These are phyloP conservation scores for Amblyteles armatorius DNA, from an alignment of 2,888 invertebrate species.

Conservation along the genomic window DNA sequence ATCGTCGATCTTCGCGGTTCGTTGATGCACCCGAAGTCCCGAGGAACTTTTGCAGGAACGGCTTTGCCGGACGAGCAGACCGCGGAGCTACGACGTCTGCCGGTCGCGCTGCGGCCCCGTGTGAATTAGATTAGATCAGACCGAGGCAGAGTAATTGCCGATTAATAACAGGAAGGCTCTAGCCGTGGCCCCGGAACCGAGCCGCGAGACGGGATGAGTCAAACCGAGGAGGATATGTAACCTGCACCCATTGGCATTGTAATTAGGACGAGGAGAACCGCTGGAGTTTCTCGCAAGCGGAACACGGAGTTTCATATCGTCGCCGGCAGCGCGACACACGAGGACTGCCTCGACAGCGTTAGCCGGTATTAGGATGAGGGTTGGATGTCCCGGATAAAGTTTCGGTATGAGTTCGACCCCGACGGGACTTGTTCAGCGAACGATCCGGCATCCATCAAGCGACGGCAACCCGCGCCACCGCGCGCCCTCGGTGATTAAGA, in stretches of 20 bases:
- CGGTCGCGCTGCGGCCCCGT: slow-evolving; percentile 29
- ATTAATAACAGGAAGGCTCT: slow-evolving; percentile 79
- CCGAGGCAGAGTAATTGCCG: slow-evolving; percentile 79
- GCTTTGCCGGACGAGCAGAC: slow-evolving; percentile 70
- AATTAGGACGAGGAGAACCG: slow-evolving; percentile 76
- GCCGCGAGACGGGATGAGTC: neutral
- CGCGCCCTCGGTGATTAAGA: slow-evolving; percentile 76
- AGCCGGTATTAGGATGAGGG: slow-evolving; percentile 26
- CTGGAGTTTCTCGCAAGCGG: slow-evolving; percentile 14
- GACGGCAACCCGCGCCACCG: slow-evolving; percentile 40
- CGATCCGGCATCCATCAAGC: slow-evolving; percentile 78
- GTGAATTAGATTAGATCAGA: slow-evolving; percentile 78
- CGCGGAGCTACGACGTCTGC: slow-evolving; percentile 5
- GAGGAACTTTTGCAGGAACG: slow-evolving; percentile 72
- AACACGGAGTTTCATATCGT: slow-evolving; percentile 44
- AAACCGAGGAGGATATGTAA: slow-evolving; percentile 26
- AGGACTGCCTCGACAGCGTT: slow-evolving; percentile 16
- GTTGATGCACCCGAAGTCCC: neutral
- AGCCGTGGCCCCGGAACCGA: neutral
- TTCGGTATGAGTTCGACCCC: slow-evolving; percentile 35
- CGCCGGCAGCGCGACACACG: slow-evolving; percentile 44
- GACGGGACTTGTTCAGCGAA: slow-evolving; percentile 53
- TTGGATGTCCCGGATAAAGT: slow-evolving; percentile 41
- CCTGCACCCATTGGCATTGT: slow-evolving; percentile 71
- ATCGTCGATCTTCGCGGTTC: neutral